Evolutionary conservation across 2,113 vertebrate species (phyloP), one percentile per base, ranked within the genome.

Genomic region (Paratilapia polleni): DNA sequence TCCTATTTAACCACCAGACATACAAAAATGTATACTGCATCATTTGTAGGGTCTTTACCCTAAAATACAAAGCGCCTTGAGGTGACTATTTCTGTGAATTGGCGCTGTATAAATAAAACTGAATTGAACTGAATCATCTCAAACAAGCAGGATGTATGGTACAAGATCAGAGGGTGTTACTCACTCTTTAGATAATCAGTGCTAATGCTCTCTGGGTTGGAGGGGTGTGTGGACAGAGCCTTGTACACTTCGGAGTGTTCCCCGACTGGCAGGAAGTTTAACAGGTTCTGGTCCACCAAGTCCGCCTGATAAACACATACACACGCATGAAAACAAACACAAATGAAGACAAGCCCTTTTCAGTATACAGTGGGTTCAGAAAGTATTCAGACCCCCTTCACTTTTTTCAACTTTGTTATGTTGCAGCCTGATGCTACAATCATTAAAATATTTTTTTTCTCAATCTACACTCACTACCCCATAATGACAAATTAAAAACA

Each of bases 221-320:
- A 92, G 89, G 98, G 96, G 95, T 97, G 95, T 90, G 97, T 91
- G 95, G 74, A 99, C 74, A 99, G 38, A 88, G 97, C 97, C 96
- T 99, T 99, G 96, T 99, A 99, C 77, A 99, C 96, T 47, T 98
- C 97, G 74, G 97, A 97, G 95, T 99, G 98, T 91, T 99, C 98
- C 82, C 97, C 96, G 87, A 98, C 88, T 68, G 98, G 98, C 94
- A 99, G 96, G 96, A 99, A 98, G 96, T 99, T 99, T 94, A 99
- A 97, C 95, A 99, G 95, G 96, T 99, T 99, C 96, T 99, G 98
- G 97, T 99, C 98, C 95, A 98, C 96, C 95, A 99, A 95, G 95
- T 99, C 98, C 91, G 97, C 97, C 97, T 99, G 90, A 19, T 11
- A 78, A 90, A 93, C 31, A 85, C 58, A 86, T 10, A 86, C 11